Evolutionary conservation across 2,797 vertebrate genomes (phyloP).

Genomic region (Ctenochaetus hawaiiensis): DNA sequence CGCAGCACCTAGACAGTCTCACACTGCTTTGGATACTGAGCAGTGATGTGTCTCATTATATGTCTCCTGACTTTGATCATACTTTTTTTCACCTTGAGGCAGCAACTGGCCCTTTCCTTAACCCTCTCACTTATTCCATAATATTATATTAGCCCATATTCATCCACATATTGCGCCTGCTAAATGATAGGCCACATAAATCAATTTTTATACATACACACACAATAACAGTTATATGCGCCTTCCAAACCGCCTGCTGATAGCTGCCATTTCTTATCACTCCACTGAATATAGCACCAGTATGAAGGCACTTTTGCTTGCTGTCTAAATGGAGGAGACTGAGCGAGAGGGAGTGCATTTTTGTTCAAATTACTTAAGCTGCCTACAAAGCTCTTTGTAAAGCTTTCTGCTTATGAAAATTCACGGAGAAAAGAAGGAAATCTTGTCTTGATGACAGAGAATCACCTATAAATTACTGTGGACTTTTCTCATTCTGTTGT

Average conservation of each 20-base stretch:
- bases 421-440: conserved; percentile 21
- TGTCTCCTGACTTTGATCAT: conserved; percentile 40
- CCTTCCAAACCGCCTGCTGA: conserved; percentile 72
- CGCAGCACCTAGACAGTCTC: not conserved
- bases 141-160: conserved; percentile 73
- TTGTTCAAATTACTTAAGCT: conserved; percentile 71
- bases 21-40: not conserved
- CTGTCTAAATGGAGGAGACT: conserved; percentile 63
- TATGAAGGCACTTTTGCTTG: conserved; percentile 71
- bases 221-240: conserved; percentile 68
- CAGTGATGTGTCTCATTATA: not conserved
- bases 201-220: conserved; percentile 65
- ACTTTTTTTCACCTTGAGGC: conserved; percentile 52
- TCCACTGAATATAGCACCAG: conserved; percentile 58
- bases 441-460: conserved; percentile 21
- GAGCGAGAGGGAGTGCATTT: conserved; percentile 50
- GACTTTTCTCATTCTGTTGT: conserved; percentile 24
- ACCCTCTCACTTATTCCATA: conserved; percentile 58
- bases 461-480: conserved; percentile 20
- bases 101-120: conserved; percentile 58
- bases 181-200: conserved; percentile 76
- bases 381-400: conserved; percentile 46
- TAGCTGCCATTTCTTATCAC: conserved; percentile 82
- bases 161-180: conserved; percentile 64
- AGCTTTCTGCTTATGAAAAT: conserved; percentile 43